Percentiles rank a stretch among this genome's conserved stretches.
phyloP scores from a whole-genome alignment of 2,113 vertebrate genomes.

The Cryptotis parvus region DNA sequence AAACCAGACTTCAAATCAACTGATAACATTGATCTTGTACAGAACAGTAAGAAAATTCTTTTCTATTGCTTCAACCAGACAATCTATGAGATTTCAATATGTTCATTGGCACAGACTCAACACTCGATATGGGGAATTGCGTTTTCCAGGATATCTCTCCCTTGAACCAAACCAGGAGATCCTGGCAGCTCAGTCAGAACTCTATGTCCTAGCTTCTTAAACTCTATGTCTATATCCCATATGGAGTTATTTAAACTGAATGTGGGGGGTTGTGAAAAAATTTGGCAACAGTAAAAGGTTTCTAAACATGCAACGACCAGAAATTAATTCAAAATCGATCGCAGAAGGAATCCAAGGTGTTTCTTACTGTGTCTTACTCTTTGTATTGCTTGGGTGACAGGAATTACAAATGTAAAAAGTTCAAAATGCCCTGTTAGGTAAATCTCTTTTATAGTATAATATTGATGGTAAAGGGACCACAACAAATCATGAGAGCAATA shows the following conservation, averaged over 20 bases:
- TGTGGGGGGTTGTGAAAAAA: too few species aligned
- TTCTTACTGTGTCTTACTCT: too few species aligned
- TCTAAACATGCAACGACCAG: too few species aligned
- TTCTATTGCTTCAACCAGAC: not conserved
- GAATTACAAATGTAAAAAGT: too few species aligned
- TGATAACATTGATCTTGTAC: not conserved
- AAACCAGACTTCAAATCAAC: not conserved
- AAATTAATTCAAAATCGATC: too few species aligned
- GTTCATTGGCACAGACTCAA: not conserved
- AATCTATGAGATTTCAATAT: not conserved
- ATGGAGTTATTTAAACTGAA: too few species aligned
- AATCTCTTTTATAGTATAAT: not conserved
- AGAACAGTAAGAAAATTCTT: not conserved
- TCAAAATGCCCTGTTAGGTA: not conserved
- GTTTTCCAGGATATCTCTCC: too few species aligned
- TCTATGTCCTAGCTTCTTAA: not conserved
- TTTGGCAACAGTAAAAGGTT: too few species aligned
- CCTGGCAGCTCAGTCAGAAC: not conserved
- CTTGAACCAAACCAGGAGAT: not conserved
- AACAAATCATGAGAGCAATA: not conserved
- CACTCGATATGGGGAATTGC: too few species aligned
- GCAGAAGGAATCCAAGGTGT: too few species aligned
- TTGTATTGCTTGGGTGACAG: too few species aligned
- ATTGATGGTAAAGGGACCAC: not conserved
- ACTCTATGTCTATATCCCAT: too few species aligned